phyloP scores from a whole-genome alignment of 2,113 vertebrate species.

The Clupea harengus region DNA sequence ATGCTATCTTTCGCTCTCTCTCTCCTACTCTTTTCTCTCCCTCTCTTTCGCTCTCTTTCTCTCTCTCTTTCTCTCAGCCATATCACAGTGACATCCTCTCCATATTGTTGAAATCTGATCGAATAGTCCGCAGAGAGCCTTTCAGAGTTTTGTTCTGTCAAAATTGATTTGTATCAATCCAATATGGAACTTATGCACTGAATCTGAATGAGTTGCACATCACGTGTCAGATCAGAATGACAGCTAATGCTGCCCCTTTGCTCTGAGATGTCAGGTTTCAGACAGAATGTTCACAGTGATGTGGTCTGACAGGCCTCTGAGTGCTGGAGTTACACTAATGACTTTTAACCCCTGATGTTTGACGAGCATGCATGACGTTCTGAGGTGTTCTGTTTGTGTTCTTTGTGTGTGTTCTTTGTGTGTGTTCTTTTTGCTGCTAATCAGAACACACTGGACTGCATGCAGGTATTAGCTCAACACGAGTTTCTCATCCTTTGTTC shows the following conservation, averaged over 20 bases:
- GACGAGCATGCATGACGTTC: slow-evolving; percentile 35
- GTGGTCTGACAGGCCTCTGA: slow-evolving; percentile 26
- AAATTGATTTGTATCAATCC: not conserved
- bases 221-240: not conserved
- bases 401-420: slow-evolving; percentile 13
- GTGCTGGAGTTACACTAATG: slow-evolving; percentile 31
- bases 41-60: slow-evolving; percentile 14
- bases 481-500: slow-evolving; percentile 29
- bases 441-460: slow-evolving; percentile 95
- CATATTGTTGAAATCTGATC: not conserved
- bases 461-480: slow-evolving; percentile 83
- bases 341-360: slow-evolving; percentile 28
- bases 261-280: not conserved
- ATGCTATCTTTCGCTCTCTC: slow-evolving; percentile 35
- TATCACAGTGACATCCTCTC: slow-evolving; percentile 51
- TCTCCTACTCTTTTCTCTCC: slow-evolving; percentile 33
- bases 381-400: slow-evolving; percentile 27
- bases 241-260: not conserved
- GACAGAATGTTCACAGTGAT: slow-evolving; percentile 11
- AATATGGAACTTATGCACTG: not conserved
- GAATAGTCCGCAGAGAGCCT: not conserved
- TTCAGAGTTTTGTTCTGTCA: not conserved
- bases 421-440: slow-evolving; percentile 53
- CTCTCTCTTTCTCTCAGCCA: slow-evolving; percentile 41
- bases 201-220: not conserved